Base-by-base conservation (phyloP, 2,888 invertebrate species). In the Xestobium rufovillosum region DNA sequence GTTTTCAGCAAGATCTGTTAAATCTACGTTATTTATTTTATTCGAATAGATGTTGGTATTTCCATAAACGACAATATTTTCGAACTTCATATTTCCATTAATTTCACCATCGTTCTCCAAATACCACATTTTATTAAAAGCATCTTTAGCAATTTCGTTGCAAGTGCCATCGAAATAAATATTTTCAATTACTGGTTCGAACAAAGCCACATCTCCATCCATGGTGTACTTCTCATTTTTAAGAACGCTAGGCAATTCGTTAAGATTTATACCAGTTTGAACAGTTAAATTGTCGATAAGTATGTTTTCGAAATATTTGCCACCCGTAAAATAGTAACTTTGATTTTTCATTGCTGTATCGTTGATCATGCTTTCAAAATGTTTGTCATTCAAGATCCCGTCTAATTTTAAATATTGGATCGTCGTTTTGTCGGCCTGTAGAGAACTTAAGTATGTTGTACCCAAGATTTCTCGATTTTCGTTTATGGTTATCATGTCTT, bases 101-200 rank as follows among this genome's bases (percentile, higher is more conserved):
- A 40, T 39, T 44, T 69, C 66, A 12, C 58, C 55, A 1, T 55
- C 57, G 25, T 47, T 50, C 13, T 50, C 57, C 31, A 66, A 55
- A 2, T 69, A 45, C 67, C 68, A 68, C 40, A 57, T 57, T 4
- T 51, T 46, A 2, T 66, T 65, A 46, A 73, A 70, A 12, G 65
- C 52, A 1, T 51, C 36, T 1, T 58, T 54, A 1, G 52, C 44
- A 23, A 73, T 60, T 11, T 61, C 66, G 47, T 72, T 71, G 3
- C 71, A 52, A 11, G 52, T 51, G 4, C 57, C 55, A 9, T 50
- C 47, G 49, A 71, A 69, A 34, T 55, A 57, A 3, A 73, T 50
- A 10, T 63, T 61, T 26, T 63, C 57, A 3, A 70, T 50, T 14
- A 67, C 53, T 17, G 46, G 31, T 26, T 46, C 34, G 13, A 37